Evolutionary conservation across 2,797 vertebrate genomes (phyloP).

Genomic region (Botia almorhae): DNA sequence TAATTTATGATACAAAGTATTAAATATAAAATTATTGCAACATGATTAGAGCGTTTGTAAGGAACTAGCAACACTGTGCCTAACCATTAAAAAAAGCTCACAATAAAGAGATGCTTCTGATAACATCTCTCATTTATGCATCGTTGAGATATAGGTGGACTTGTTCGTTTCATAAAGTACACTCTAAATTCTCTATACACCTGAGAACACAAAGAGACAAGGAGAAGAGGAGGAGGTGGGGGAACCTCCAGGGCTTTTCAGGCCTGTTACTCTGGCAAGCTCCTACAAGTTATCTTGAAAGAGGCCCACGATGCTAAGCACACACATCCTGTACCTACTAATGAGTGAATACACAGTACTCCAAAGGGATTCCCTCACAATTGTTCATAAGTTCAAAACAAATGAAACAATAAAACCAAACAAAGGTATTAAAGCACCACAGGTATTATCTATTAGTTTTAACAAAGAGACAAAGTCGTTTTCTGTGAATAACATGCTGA

Average conservation of each 20-base stretch:
- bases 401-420: background rate
- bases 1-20: background rate
- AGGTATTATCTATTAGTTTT: background rate
- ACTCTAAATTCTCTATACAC: slow-evolving; percentile 62
- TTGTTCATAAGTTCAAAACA: background rate
- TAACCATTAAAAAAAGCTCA: slow-evolving; percentile 4
- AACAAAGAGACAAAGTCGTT: background rate
- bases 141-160: slow-evolving; percentile 55
- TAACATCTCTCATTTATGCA: slow-evolving; percentile 66
- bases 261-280: slow-evolving; percentile 53
- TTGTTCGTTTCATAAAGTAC: slow-evolving; percentile 53
- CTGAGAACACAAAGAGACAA: slow-evolving; percentile 58
- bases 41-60: background rate
- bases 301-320: slow-evolving; percentile 46
- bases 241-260: slow-evolving; percentile 58
- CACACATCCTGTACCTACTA: slow-evolving; percentile 14
- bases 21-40: too few species aligned
- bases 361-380: slow-evolving; percentile 27
- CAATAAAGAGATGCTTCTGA: slow-evolving; percentile 52
- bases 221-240: slow-evolving; percentile 40
- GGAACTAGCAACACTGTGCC: slow-evolving; percentile 9
- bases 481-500: background rate
- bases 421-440: background rate
- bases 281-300: slow-evolving; percentile 56
- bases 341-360: background rate